Base-by-base conservation (phyloP, 30 jellyfish, hydroid and myxozoan genomes). In the Aurelia coerulea region DNA sequence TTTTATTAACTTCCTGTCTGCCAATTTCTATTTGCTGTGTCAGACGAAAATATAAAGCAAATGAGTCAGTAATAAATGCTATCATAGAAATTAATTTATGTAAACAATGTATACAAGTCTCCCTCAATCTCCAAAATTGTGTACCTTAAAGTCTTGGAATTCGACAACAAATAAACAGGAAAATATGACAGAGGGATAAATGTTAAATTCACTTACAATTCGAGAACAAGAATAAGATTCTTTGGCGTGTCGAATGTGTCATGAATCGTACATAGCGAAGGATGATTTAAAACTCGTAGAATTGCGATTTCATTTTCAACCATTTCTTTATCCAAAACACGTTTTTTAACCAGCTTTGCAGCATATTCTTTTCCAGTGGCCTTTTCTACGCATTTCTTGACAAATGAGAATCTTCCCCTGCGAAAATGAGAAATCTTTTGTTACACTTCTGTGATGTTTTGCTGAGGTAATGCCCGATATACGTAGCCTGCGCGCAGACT, bases 361-460 rank as follows among this genome's bases (percentile, higher is more conserved):
- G 99, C 99, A 71, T 72, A 95, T 67, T 90, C 99, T 71, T 64
- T 76, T 16, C 95, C 93, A 17, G 98, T 65, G 13, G 87, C 35
- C 68, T 95, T 95, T 54, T 86, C 96, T 16, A 95, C 88, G 92
- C 99, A 95, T 58, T 96, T 90, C 85, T 95, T 95, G 68, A 95
- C 99, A n/a, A 90, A 31, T 0, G 99, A 95, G 73, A 90, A 95
- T 19, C 99, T 92, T 9, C 99, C 99, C 84, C 97, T 90, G 73
- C 16, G 60, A 81, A 39, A 58, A 68, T 3, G 6, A 86, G 84
- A 15, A 77, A 42, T 5, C 80, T 10, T 16, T 37, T 42, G 35
- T 29, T n/a, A 62, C 35, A 18, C 29, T 4, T 23, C 9, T 17
- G 5, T 16, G 34, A 68, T 1, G 14, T 18, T 1, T 10, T 16